Conservation (phyloP, 2,888 invertebrate genomes). For the Nomada ruficornis region DNA sequence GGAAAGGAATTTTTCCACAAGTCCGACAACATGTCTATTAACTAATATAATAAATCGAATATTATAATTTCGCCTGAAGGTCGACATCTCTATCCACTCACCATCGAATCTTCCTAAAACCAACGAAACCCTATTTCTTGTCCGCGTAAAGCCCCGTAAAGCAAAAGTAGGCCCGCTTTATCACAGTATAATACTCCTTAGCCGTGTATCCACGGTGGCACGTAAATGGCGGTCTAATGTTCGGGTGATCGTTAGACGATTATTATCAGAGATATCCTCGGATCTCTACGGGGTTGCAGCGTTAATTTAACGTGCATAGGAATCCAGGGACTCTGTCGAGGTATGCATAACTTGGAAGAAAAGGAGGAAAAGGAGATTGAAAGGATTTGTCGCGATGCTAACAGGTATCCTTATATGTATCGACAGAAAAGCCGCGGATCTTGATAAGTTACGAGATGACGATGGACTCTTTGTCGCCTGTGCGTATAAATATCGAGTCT, state of each 20-base stretch:
- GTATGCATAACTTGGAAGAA: neutral
- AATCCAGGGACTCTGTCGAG: slow-evolving; percentile 14
- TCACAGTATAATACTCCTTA: slow-evolving; percentile 25
- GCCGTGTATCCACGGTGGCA: slow-evolving; percentile 16
- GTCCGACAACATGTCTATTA: neutral
- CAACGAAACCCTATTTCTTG: neutral
- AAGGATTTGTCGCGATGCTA: slow-evolving; percentile 13
- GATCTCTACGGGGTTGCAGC: slow-evolving; percentile 2
- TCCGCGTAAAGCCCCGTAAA: neutral
- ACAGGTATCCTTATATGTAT: slow-evolving; percentile 40
- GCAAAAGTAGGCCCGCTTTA: neutral
- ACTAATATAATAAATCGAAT: neutral
- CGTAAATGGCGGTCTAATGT: slow-evolving; percentile 39
- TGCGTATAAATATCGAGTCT: slow-evolving; percentile 32
- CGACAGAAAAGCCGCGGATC: slow-evolving; percentile 48
- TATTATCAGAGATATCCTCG: slow-evolving; percentile 25
- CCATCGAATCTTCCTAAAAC: neutral
- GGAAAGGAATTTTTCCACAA: neutral
- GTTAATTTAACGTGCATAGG: slow-evolving; percentile 41
- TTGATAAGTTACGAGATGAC: slow-evolving; percentile 39
- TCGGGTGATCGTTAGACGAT: slow-evolving; percentile 39
- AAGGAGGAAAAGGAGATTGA: neutral
- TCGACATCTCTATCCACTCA: neutral
- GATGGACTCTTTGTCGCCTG: slow-evolving; percentile 6
- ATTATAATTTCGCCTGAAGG: neutral